Conservation (phyloP, 2,113 vertebrate species). For the Thermophis baileyi region DNA sequence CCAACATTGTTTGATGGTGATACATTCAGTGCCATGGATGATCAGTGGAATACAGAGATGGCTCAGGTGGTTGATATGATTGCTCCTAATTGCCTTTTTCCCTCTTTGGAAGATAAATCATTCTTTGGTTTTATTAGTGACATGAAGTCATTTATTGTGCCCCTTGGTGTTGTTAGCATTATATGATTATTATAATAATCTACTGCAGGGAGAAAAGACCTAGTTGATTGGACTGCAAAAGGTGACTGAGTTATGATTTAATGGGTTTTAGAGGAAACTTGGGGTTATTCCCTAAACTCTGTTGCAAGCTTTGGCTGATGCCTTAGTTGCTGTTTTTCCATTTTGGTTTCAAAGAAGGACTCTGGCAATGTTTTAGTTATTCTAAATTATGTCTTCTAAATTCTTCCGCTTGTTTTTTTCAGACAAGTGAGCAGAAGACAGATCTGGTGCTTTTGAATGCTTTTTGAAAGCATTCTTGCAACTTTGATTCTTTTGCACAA, state of each 20-base stretch:
- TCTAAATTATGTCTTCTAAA: not conserved
- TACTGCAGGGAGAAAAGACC: not conserved
- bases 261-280: not conserved
- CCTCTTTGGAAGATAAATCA: not conserved
- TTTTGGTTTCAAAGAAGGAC: not conserved
- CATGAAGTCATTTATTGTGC: not conserved
- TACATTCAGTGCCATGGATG: not conserved
- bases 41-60: not conserved
- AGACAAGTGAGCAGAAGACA: not conserved
- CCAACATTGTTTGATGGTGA: not conserved
- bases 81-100: not conserved
- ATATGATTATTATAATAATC: not conserved
- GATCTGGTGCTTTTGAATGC: not conserved
- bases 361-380: not conserved
- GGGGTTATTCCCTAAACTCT: not conserved
- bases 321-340: not conserved
- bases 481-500: not conserved
- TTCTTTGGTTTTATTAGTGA: not conserved
- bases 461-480: accelerated
- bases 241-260: not conserved
- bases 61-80: not conserved
- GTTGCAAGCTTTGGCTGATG: not conserved
- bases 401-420: not conserved
- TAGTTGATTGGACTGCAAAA: not conserved
- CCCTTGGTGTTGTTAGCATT: not conserved